Evolutionary conservation across 2,797 vertebrate genomes (phyloP).

Genomic region (Amblyraja radiata): DNA sequence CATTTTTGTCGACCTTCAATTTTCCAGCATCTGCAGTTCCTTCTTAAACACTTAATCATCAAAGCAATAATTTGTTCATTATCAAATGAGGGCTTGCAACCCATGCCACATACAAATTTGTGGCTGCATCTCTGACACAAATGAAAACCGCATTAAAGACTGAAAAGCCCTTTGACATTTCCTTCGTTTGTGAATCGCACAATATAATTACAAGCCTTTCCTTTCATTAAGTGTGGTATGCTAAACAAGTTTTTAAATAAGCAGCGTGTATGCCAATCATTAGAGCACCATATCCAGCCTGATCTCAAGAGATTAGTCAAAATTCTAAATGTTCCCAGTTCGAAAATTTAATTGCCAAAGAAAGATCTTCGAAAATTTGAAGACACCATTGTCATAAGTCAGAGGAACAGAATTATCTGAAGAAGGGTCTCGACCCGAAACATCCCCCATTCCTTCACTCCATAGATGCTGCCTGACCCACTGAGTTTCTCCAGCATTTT

Average conservation of each 20-base stretch:
- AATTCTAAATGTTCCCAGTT: background rate
- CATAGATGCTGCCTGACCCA: too few species aligned
- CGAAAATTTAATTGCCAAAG: too few species aligned
- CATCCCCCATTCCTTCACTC: too few species aligned
- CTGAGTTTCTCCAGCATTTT: too few species aligned
- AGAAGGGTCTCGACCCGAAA: too few species aligned
- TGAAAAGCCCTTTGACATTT: background rate
- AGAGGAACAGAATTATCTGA: too few species aligned
- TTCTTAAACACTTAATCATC: too few species aligned
- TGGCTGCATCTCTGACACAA: background rate
- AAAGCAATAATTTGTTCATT: too few species aligned
- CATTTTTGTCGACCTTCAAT: too few species aligned
- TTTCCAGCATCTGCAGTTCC: too few species aligned
- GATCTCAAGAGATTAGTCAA: background rate
- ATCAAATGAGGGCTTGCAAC: background rate
- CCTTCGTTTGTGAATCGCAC: background rate
- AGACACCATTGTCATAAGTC: background rate
- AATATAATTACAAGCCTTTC: background rate
- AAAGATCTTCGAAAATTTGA: background rate
- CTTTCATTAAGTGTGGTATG: background rate
- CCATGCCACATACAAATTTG: too few species aligned
- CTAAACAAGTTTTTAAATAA: background rate
- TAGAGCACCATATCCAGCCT: background rate
- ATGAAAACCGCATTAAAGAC: background rate
- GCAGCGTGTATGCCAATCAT: background rate